These are phyloP conservation scores for Congeria kusceri DNA, from an alignment of 2,888 invertebrate genomes.

Conservation along the genomic window DNA sequence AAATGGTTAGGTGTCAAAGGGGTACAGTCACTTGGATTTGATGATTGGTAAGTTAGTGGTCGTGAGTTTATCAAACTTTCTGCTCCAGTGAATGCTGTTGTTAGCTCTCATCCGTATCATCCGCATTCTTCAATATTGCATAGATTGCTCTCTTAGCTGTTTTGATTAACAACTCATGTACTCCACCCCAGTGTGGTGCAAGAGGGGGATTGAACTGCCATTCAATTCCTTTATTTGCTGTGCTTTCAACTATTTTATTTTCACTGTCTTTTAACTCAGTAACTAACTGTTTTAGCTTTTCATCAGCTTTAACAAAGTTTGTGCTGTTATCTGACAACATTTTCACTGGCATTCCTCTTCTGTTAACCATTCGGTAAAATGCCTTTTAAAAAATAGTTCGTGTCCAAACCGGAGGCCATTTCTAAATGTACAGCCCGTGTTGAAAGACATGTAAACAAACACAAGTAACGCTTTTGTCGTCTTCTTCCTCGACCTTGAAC, in stretches of 20 bases:
- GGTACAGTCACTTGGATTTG: conserved; percentile 38
- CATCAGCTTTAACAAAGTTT: conserved; percentile 53
- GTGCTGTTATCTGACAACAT: conserved; percentile 60
- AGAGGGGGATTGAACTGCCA: conserved; percentile 65
- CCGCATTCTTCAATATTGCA: conserved; percentile 46
- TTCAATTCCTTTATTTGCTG: conserved; percentile 39
- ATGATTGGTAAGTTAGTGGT: conserved; percentile 54
- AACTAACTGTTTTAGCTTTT: conserved; percentile 34
- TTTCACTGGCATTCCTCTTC: conserved; percentile 46
- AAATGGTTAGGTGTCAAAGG: conserved; percentile 64
- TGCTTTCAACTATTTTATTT: conserved; percentile 37
- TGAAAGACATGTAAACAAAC: conserved; percentile 61
- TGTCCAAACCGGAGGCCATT: conserved; percentile 51
- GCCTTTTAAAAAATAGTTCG: conserved; percentile 56
- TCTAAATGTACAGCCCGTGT: conserved; percentile 62
- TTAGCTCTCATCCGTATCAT: conserved; percentile 61
- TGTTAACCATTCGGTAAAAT: conserved; percentile 41
- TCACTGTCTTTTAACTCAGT: conserved; percentile 38
- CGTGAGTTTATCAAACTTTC: conserved; percentile 59
- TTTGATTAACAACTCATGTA: conserved; percentile 60
- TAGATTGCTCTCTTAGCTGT: conserved; percentile 59
- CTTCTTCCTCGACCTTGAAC: conserved; percentile 53
- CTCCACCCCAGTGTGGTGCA: conserved; percentile 62
- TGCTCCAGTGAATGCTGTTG: conserved; percentile 55
- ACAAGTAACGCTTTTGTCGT: conserved; percentile 52